Percentiles rank a stretch among this genome's conserved stretches.
phyloP scores from a whole-genome alignment of 2,888 invertebrate species.

The Rhingia campestris region DNA sequence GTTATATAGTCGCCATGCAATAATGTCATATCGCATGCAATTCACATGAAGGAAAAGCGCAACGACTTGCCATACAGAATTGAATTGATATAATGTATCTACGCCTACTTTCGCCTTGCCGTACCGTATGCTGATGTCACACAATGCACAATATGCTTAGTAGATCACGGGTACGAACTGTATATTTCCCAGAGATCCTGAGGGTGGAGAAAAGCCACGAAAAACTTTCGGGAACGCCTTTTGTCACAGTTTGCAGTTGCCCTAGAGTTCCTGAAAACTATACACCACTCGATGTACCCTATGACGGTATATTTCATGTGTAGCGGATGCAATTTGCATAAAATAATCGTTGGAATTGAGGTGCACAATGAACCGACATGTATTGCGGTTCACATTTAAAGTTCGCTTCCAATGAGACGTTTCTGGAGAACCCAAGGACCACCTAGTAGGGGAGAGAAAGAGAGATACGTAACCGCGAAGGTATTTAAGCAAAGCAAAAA shows the following conservation, averaged over 20 bases:
- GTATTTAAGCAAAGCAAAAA: constrained; percentile 21
- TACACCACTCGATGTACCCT: neutral
- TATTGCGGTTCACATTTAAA: constrained; percentile 49
- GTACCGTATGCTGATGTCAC: constrained; percentile 59
- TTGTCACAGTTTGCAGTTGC: constrained; percentile 49
- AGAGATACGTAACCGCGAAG: constrained; percentile 23
- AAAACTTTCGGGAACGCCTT: constrained; percentile 69
- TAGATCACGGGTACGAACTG: constrained; percentile 70
- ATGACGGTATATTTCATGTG: constrained; percentile 36
- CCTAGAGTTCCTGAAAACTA: constrained; percentile 29
- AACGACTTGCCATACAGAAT: constrained; percentile 71
- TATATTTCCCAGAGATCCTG: constrained; percentile 53
- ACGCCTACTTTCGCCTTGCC: constrained; percentile 63
- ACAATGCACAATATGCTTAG: constrained; percentile 60
- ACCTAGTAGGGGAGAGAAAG: constrained; percentile 31
- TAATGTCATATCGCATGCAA: constrained; percentile 71
- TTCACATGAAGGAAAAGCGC: constrained; percentile 69
- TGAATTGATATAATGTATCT: constrained; percentile 69
- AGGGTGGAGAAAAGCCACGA: constrained; percentile 70
- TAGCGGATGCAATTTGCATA: constrained; percentile 64
- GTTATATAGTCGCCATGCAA: neutral
- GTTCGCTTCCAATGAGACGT: constrained; percentile 28
- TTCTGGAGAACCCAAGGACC: constrained; percentile 36
- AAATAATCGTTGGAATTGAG: constrained; percentile 46
- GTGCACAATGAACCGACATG: constrained; percentile 22